Percentiles rank a stretch among this genome's conserved stretches.
Conservation (phyloP, 2,888 invertebrate genomes). For the Ophioninae sp. region DNA sequence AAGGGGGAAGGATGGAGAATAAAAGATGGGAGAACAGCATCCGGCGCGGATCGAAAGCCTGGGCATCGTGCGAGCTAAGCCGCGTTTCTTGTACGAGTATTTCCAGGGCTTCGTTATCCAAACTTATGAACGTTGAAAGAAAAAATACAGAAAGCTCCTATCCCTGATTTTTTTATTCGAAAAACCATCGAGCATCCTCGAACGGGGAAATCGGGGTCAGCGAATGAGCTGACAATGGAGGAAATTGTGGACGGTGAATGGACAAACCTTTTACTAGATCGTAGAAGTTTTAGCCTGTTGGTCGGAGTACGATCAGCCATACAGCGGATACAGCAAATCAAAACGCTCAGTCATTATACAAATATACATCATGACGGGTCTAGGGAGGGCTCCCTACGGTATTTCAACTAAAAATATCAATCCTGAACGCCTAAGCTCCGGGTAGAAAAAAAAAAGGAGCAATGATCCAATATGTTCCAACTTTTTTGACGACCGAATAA, state of each 20-base stretch:
- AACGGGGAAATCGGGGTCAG: too few species aligned
- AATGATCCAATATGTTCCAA: not conserved
- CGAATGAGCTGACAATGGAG: too few species aligned
- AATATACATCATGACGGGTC: too few species aligned
- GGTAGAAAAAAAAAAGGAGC: not conserved
- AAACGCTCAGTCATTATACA: too few species aligned
- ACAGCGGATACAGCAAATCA: too few species aligned
- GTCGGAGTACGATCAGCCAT: too few species aligned
- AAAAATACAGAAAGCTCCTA: not conserved
- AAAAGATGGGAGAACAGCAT: constrained; percentile 30
- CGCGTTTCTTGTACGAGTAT: constrained; percentile 50
- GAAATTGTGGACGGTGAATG: too few species aligned
- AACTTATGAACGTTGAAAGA: not conserved
- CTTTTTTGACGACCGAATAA: constrained; percentile 48
- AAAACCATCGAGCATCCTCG: not conserved
- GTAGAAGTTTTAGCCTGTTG: too few species aligned
- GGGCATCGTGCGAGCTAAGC: constrained; percentile 26
- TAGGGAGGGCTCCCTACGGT: too few species aligned
- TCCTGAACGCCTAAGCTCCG: not conserved
- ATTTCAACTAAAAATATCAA: too few species aligned
- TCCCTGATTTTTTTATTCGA: too few species aligned
- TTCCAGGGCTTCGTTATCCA: constrained; percentile 8
- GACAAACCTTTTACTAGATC: too few species aligned
- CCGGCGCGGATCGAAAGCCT: not conserved
- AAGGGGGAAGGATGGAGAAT: constrained; percentile 37